Percentiles rank a stretch among this genome's conserved stretches.
These are phyloP conservation scores for Netelia inedita DNA, from an alignment of 2,888 invertebrate species.

Conservation along the genomic window DNA sequence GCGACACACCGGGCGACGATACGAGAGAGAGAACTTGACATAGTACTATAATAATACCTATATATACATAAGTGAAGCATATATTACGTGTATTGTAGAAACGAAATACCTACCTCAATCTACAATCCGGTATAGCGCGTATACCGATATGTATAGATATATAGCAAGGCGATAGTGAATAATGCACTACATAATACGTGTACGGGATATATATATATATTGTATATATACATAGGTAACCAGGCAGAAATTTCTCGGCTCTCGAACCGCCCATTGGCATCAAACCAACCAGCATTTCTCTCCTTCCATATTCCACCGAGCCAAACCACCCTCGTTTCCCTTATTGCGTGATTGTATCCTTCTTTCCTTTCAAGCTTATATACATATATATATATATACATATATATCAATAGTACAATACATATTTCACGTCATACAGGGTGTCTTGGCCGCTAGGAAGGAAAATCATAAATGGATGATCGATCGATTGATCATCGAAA, in stretches of 20 bases:
- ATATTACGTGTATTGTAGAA: slow-evolving; percentile 79
- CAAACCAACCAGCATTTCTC: slow-evolving; percentile 75
- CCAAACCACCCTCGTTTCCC: slow-evolving; percentile 58
- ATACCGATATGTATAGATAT: slow-evolving; percentile 14
- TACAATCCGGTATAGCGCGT: slow-evolving; percentile 67
- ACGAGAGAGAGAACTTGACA: slow-evolving; percentile 58
- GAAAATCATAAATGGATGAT: neutral
- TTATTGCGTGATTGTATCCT: slow-evolving; percentile 77
- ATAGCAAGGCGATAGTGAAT: slow-evolving; percentile 40
- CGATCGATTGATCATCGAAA: neutral
- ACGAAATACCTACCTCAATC: slow-evolving; percentile 78
- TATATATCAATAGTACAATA: neutral
- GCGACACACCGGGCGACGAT: slow-evolving; percentile 74
- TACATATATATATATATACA: neutral
- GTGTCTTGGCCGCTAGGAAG: neutral
- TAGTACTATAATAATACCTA: slow-evolving; percentile 30
- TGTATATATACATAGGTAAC: slow-evolving; percentile 6
- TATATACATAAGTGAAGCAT: slow-evolving; percentile 29
- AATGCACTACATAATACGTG: slow-evolving; percentile 59
- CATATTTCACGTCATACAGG: slow-evolving; percentile 29
- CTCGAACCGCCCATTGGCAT: slow-evolving; percentile 79
- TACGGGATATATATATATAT: slow-evolving; percentile 43
- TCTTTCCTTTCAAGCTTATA: slow-evolving; percentile 55
- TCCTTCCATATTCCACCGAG: slow-evolving; percentile 13
- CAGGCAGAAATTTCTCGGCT: slow-evolving; percentile 64